Evolutionary conservation across 2,888 invertebrate species (phyloP).

Genomic region (Drosophila ezoana): DNA sequence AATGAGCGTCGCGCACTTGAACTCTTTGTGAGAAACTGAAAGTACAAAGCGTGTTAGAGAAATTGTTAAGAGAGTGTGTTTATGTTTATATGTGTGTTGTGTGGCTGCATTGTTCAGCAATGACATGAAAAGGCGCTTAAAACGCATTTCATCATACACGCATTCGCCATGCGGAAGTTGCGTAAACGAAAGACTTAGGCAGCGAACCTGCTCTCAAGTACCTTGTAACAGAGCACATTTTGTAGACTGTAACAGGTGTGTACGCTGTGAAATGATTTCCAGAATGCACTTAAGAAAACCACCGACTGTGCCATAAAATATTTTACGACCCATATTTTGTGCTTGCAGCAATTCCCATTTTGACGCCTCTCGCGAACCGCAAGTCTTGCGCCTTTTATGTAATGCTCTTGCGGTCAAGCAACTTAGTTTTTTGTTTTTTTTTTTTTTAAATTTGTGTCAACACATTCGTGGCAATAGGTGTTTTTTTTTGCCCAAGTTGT

Average conservation of each 20-base stretch:
- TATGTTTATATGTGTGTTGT: constrained; percentile 19
- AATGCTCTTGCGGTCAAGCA: constrained; percentile 28
- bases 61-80: constrained; percentile 39
- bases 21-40: constrained; percentile 77
- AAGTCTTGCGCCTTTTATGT: constrained; percentile 36
- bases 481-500: constrained; percentile 8
- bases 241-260: constrained; percentile 7
- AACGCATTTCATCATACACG: constrained; percentile 61
- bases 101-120: constrained; percentile 53
- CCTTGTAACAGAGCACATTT: constrained; percentile 1
- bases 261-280: constrained; percentile 35
- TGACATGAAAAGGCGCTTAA: constrained; percentile 45
- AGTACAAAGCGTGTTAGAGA: constrained; percentile 54
- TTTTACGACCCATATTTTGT: not conserved
- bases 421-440: constrained; percentile 27
- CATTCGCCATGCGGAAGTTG: constrained; percentile 56
- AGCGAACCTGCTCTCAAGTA: constrained; percentile 61
- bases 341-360: constrained; percentile 51
- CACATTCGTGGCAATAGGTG: constrained; percentile 19
- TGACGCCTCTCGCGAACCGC: constrained; percentile 18
- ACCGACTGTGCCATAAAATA: not conserved
- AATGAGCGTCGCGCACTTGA: constrained; percentile 64
- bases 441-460: constrained; percentile 38
- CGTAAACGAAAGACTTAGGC: constrained; percentile 74
- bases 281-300: constrained; percentile 51